Base-by-base conservation (phyloP, 2,888 invertebrate species). In the Chrysina gloriosa region DNA sequence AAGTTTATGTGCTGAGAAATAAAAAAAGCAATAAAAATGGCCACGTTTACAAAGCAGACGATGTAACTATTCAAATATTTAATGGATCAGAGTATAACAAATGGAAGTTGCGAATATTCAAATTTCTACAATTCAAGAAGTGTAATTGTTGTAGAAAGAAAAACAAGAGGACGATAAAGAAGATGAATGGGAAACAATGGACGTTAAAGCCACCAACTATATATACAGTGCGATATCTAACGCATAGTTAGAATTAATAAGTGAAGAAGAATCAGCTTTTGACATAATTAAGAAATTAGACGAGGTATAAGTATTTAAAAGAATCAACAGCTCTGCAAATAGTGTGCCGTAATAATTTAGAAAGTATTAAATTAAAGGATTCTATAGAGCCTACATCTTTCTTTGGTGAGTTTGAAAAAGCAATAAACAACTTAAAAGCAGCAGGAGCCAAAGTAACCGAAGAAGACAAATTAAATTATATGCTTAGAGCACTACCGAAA, bases 211-310 rank as follows among this genome's bases (percentile, higher is more conserved):
- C n/a, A n/a, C n/a, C n/a, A n/a, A n/a, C n/a, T n/a, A n/a, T n/a
- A n/a, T n/a, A n/a, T n/a, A n/a, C n/a, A n/a, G n/a, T n/a, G n/a
- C n/a, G n/a, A n/a, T n/a, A n/a, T n/a, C n/a, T n/a, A n/a, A n/a
- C n/a, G n/a, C n/a, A n/a, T n/a, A n/a, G n/a, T n/a, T 72, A 45
- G 68, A 72, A 61, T 68, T 67, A 29, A 66, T 75, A 2, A 21
- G 63, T 29, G 71, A 73, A 4, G 11, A 70, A 54, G 66, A 70
- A 45, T 72, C 72, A 2, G 71, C 74, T 1, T 70, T 47, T 36
- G 67, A 56, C 25, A 73, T 77, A 1, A 74, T 77, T 3, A 68
- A 71, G 34, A 76, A 75, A 39, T 73, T 76, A 29, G 72, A 77
- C 50, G 47, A 66, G 16, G 6, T 73, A 23, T 73, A n/a, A n/a